These are phyloP conservation scores for Drosophila ogumai DNA, from an alignment of 1,140 invertebrate genomes.

Conservation along the genomic window DNA sequence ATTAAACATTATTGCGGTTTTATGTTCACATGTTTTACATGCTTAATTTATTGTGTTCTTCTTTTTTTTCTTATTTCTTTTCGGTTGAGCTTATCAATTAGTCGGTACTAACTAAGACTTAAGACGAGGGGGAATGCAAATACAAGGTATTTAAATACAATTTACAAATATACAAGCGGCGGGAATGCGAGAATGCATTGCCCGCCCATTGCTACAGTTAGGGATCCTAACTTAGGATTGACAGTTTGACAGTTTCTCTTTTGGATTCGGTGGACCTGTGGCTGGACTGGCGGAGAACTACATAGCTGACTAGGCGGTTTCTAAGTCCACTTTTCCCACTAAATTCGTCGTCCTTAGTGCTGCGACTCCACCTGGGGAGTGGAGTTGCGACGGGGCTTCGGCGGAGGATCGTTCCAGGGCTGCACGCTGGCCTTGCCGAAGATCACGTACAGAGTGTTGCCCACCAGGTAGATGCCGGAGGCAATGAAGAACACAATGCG, in stretches of 20 bases:
- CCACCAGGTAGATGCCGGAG: slow-evolving; percentile 89
- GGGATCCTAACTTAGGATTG: slow-evolving; percentile 23
- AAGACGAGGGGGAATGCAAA: slow-evolving; percentile 36
- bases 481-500: slow-evolving; percentile 91
- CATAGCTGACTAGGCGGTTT: slow-evolving; percentile 68
- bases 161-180: slow-evolving; percentile 50
- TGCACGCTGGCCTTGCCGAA: slow-evolving; percentile 88
- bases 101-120: slow-evolving; percentile 40
- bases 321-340: slow-evolving; percentile 17
- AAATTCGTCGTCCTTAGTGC: slow-evolving; percentile 44
- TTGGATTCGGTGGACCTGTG: slow-evolving; percentile 34
- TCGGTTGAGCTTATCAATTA: slow-evolving; percentile 34
- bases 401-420: slow-evolving; percentile 88
- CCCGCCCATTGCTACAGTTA: slow-evolving; percentile 14
- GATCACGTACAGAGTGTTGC: slow-evolving; percentile 89
- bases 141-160: slow-evolving; percentile 53
- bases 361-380: slow-evolving; percentile 69
- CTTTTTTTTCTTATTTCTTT: neutral
- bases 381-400: slow-evolving; percentile 64
- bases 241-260: slow-evolving; percentile 1
- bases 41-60: slow-evolving; percentile 21
- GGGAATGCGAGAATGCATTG: slow-evolving; percentile 55
- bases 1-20: slow-evolving; percentile 36
- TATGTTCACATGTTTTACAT: slow-evolving; percentile 25
- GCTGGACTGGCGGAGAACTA: slow-evolving; percentile 25